Percentiles rank a stretch among this genome's conserved stretches.
These are phyloP conservation scores for Temnopleurus reevesii DNA, from an alignment of 53 echinoderm and acorn worm genomes.

Conservation along the genomic window DNA sequence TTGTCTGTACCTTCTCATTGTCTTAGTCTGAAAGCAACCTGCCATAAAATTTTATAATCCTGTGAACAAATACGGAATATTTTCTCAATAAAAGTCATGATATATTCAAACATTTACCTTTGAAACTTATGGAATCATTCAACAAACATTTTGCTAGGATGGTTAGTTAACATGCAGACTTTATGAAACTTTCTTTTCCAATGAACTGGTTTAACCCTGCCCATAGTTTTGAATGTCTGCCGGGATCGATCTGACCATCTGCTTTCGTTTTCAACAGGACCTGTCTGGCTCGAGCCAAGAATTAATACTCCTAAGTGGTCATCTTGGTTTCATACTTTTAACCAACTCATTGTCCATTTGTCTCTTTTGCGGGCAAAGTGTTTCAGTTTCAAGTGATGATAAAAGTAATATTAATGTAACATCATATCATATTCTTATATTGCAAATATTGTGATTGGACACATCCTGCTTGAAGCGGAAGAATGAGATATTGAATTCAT, in stretches of 20 bases:
- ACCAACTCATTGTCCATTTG: conserved; percentile 21
- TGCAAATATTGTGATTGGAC: neutral
- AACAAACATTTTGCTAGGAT: too few species aligned
- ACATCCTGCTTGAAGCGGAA: conserved; percentile 14
- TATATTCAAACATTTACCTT: too few species aligned
- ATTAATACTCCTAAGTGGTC: neutral
- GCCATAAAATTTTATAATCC: too few species aligned
- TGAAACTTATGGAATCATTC: too few species aligned
- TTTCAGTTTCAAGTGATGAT: neutral
- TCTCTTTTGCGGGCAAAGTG: neutral
- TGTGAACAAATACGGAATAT: too few species aligned
- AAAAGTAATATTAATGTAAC: neutral
- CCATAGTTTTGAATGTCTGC: neutral
- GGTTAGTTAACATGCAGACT: too few species aligned
- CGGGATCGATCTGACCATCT: conserved; percentile 2
- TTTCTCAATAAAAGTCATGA: too few species aligned
- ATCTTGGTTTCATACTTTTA: neutral
- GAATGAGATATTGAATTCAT: too few species aligned
- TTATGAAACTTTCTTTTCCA: too few species aligned
- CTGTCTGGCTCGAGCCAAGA: neutral
- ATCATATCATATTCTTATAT: neutral
- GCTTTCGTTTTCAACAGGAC: neutral
- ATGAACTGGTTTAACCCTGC: neutral
- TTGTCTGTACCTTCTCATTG: too few species aligned
- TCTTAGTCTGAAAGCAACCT: too few species aligned